These are phyloP conservation scores for Paramormyrops kingsleyae DNA, from an alignment of 2,113 vertebrate species.

Conservation along the genomic window DNA sequence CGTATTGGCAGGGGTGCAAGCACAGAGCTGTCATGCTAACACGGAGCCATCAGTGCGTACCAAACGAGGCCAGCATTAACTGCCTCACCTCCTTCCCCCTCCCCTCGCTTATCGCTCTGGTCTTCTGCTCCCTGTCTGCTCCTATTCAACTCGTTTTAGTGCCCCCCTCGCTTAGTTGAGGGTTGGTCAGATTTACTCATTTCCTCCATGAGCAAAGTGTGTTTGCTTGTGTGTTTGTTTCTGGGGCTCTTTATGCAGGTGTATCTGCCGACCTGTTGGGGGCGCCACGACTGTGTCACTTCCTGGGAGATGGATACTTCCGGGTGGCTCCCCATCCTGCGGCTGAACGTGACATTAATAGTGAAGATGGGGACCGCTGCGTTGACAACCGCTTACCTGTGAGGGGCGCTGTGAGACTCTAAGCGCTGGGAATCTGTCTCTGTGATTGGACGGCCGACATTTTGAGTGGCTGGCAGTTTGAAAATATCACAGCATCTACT, in stretches of 20 bases:
- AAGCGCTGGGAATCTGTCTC: neutral
- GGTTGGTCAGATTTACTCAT: neutral
- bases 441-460: neutral
- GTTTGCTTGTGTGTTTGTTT: neutral
- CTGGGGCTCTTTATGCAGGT: neutral
- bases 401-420: neutral
- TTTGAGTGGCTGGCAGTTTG: neutral
- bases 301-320: neutral
- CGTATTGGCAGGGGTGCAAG: conserved; percentile 46
- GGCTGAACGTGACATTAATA: neutral
- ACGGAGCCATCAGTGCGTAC: conserved; percentile 39
- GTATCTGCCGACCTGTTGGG: neutral
- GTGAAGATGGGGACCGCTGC: neutral
- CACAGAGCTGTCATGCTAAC: conserved; percentile 38
- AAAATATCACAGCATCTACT: neutral
- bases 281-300: too few relatives aligned
- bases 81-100: neutral
- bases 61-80: conserved; percentile 43
- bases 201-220: neutral
- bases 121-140: neutral
- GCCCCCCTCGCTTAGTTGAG: neutral
- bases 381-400: neutral
- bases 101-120: neutral
- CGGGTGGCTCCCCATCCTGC: neutral
- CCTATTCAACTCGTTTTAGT: neutral